phyloP scores from a whole-genome alignment of 2,888 invertebrate genomes.

The Cecidostiba fungosa region DNA sequence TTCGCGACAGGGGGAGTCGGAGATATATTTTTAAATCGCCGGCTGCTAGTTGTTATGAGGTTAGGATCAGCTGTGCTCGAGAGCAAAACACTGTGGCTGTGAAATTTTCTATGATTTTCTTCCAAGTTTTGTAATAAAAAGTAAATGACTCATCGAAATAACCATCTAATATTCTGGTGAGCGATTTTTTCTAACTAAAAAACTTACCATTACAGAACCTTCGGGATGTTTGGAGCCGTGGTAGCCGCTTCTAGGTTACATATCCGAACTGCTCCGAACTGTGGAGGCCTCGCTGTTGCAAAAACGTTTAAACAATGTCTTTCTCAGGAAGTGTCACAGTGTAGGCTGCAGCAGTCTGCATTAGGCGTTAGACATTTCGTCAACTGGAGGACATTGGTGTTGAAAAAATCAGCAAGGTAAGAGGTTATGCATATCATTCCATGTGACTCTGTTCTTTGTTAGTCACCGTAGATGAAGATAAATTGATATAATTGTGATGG shows the following conservation, averaged over 20 bases:
- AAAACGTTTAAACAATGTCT: slow-evolving; percentile 19
- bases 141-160: background rate
- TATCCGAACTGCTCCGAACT: background rate
- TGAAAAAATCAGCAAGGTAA: slow-evolving; percentile 30
- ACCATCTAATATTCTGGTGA: background rate
- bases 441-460: background rate
- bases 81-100: background rate
- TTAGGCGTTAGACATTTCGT: background rate
- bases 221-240: slow-evolving; percentile 37
- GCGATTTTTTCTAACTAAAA: background rate
- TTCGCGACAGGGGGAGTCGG: background rate
- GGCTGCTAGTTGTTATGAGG: background rate
- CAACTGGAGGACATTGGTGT: slow-evolving; percentile 5
- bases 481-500: background rate
- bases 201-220: background rate
- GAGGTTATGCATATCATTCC: slow-evolving; percentile 18
- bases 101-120: background rate
- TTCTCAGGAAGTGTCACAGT: slow-evolving; percentile 7
- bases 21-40: background rate
- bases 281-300: background rate
- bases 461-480: background rate
- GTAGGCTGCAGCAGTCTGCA: background rate
- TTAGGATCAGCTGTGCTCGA: background rate
- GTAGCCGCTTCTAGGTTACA: slow-evolving; percentile 47
- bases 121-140: background rate